Percentiles rank a stretch among this genome's conserved stretches.
Conservation (phyloP, 2,797 vertebrate species). For the Clarias laeviceps region DNA sequence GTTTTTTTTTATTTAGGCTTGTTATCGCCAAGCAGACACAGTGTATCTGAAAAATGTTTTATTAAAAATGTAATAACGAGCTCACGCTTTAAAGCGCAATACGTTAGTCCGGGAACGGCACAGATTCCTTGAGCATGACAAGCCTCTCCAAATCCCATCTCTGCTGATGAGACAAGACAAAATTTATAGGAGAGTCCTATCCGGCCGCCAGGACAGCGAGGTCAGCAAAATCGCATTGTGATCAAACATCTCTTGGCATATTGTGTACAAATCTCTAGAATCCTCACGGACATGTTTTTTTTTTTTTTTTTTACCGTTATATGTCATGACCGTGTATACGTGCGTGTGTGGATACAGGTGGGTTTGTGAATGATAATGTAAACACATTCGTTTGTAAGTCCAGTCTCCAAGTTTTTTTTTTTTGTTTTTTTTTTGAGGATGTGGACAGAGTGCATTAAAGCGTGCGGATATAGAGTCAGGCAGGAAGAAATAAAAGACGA, state of each 20-base stretch:
- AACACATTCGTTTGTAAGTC: neutral
- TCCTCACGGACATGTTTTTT: neutral
- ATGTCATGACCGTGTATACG: constrained; percentile 8
- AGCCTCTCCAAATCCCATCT: neutral
- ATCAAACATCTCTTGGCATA: constrained; percentile 24
- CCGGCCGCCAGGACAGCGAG: neutral
- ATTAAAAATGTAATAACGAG: neutral
- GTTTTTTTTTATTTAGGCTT: neutral
- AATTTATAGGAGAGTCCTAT: neutral
- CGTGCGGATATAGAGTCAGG: neutral
- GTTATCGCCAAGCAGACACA: neutral
- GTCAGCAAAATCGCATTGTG: constrained; percentile 19
- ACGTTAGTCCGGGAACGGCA: neutral
- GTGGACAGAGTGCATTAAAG: neutral
- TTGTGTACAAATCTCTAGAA: constrained; percentile 1
- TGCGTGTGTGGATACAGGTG: neutral
- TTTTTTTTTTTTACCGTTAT: neutral
- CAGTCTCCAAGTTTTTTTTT: neutral
- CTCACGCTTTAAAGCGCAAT: neutral
- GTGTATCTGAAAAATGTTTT: neutral
- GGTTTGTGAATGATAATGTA: neutral
- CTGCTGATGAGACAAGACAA: neutral
- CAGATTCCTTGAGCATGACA: neutral
- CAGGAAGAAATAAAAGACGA: neutral
- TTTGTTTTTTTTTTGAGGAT: neutral